Base-by-base conservation (phyloP, 1,140 invertebrate genomes). In the Drosophila virilis region DNA sequence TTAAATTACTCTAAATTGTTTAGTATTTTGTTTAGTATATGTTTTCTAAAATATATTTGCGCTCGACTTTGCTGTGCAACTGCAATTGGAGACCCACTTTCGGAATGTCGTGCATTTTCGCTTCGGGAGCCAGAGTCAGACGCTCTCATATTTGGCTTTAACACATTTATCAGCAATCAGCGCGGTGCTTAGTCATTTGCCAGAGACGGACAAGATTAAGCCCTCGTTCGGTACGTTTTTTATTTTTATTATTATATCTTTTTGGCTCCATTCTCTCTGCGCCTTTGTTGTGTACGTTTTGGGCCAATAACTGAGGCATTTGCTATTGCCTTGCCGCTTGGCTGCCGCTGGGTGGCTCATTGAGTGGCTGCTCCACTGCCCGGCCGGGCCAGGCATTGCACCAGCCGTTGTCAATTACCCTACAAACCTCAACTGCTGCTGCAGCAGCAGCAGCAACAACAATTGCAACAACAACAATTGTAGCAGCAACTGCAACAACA, bases 151-250 rank as follows among this genome's bases (percentile, higher is more conserved):
- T 28, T 28, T 28, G 22, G 22, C 22, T 55, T 40, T 43, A 73
- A 78, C 82, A 78, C 71, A 76, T 88, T 88, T 88, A 77, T 79
- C 79, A 76, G 61, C 77, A 88, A 79, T 86, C 78, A 78, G 76
- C 52, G 64, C 69, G 59, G 59, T 80, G 82, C 66, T 64, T 55
- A 64, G 77, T 60, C 75, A 71, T 71, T 74, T 66, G 59, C 61
- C 62, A 66, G 57, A 50, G 17, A 72, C 61, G 45, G 68, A 59
- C 69, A 51, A 52, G 75, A 86, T 82, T 73, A 86, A 82, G 59
- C 78, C 75, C 76, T 38, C 43, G 61, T 54, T 67, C 57, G 5
- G n/a, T 13, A 3, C 42, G 12, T 22, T 32, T 9, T 48, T 35
- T 69, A 65, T 50, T 59, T 58, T 61, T 67, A 28, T 28, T 28